phyloP scores from a whole-genome alignment of 2,113 vertebrate species.

The Hystrix brachyura region DNA sequence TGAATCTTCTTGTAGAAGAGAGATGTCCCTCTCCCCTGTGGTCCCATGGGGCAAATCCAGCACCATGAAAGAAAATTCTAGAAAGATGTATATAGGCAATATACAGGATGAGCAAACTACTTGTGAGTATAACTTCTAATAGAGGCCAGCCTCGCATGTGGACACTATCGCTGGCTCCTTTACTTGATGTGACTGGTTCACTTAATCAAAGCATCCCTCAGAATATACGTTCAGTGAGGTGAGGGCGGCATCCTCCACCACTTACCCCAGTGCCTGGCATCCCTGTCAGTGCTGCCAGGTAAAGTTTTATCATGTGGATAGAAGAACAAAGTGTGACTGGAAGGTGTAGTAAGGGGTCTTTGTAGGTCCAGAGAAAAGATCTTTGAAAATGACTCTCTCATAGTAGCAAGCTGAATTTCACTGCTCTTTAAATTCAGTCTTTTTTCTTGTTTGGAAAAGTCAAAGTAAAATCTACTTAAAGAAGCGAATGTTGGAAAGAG shows the following conservation, averaged over 20 bases:
- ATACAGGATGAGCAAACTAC: not conserved
- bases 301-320: not conserved
- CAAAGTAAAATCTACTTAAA: conserved; percentile 52
- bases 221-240: not conserved
- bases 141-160: not conserved
- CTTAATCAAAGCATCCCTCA: not conserved
- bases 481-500: conserved; percentile 42
- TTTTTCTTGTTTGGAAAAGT: conserved; percentile 49
- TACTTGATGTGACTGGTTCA: not conserved
- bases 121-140: not conserved
- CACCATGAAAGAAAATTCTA: not conserved
- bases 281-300: not conserved
- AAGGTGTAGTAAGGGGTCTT: not conserved
- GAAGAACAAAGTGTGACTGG: not conserved
- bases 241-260: too few species aligned
- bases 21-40: not conserved
- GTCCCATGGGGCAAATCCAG: not conserved
- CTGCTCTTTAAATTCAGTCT: conserved; percentile 29
- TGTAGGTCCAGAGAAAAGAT: not conserved
- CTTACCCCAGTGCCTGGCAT: too few species aligned
- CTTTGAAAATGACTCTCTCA: not conserved
- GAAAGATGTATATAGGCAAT: conserved; percentile 27
- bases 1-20: not conserved
- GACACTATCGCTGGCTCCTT: not conserved
- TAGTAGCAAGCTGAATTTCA: not conserved